Evolutionary conservation across 1,140 invertebrate genomes (phyloP).

Genomic region (Habropoda laboriosa): DNA sequence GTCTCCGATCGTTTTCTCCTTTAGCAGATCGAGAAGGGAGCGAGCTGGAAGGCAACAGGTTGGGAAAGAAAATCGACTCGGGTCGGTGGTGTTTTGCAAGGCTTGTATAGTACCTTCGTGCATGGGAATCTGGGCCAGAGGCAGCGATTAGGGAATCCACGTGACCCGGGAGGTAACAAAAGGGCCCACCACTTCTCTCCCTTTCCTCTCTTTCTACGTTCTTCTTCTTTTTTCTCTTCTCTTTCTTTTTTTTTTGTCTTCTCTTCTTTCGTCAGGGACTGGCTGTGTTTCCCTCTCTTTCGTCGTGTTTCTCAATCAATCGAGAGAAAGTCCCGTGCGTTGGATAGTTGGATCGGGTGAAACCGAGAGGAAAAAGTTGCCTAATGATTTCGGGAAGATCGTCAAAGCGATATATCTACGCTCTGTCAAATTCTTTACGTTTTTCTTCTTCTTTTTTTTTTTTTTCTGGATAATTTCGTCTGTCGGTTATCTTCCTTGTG

Average conservation of each 20-base stretch:
- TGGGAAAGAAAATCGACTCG: constrained; percentile 9
- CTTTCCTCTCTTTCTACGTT: neutral
- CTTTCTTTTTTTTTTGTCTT: neutral
- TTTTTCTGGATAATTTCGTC: neutral
- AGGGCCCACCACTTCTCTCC: neutral
- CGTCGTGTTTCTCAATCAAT: constrained; percentile 21
- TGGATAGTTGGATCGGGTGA: constrained; percentile 7
- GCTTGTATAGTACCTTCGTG: too few species aligned
- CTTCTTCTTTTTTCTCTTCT: neutral
- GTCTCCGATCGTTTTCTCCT: constrained; percentile 52
- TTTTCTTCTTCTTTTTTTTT: neutral
- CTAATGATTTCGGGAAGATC: constrained; percentile 11
- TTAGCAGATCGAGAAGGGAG: neutral
- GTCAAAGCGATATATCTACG: neutral
- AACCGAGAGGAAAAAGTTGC: constrained; percentile 31
- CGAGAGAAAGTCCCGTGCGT: constrained; percentile 43
- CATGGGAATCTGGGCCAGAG: constrained; percentile 14
- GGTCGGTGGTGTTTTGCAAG: neutral
- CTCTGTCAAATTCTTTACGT: neutral
- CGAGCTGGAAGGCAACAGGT: constrained; percentile 1
- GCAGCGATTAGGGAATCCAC: neutral
- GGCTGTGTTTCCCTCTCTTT: neutral
- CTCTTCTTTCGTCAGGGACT: neutral
- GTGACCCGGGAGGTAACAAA: neutral
- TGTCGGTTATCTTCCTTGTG: neutral